Conservation (phyloP, 2,888 invertebrate species). For the Oxyteleia sp. region DNA sequence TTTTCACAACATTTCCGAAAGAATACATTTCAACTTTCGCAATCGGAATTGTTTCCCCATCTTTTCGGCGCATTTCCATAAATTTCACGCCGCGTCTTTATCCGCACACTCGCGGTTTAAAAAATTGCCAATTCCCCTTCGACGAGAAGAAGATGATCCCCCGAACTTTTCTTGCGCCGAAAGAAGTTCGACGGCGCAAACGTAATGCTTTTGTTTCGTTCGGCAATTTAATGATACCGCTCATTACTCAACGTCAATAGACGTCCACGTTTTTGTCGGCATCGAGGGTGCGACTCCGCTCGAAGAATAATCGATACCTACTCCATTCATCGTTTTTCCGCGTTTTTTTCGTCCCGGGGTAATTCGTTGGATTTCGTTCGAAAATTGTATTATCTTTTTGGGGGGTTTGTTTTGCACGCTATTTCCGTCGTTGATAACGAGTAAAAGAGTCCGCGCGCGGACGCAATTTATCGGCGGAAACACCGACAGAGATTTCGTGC, state of each 20-base stretch:
- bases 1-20: too few species aligned
- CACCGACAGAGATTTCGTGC: conserved; percentile 8
- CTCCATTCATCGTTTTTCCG: conserved; percentile 66
- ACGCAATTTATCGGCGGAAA: conserved; percentile 19
- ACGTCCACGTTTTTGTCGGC: conserved; percentile 57
- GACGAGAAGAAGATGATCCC: conserved; percentile 14
- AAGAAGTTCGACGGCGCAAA: conserved; percentile 24
- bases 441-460: not conserved
- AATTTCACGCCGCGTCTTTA: too few species aligned
- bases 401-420: conserved; percentile 28
- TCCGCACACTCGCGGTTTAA: not conserved
- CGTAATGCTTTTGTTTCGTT: conserved; percentile 54
- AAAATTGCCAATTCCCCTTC: not conserved
- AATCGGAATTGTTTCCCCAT: too few species aligned
- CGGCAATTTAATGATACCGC: conserved; percentile 58
- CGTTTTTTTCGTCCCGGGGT: conserved; percentile 39
- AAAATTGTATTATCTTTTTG: conserved; percentile 67
- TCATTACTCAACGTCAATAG: conserved; percentile 69
- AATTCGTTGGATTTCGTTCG: conserved; percentile 55
- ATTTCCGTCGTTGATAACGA: conserved; percentile 29
- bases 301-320: conserved; percentile 69
- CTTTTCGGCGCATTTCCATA: too few species aligned
- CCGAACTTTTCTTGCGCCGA: conserved; percentile 27
- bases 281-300: conserved; percentile 54
- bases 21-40: too few species aligned